These are phyloP conservation scores for Glossosoma conforme DNA, from an alignment of 1,140 invertebrate genomes.

Conservation along the genomic window DNA sequence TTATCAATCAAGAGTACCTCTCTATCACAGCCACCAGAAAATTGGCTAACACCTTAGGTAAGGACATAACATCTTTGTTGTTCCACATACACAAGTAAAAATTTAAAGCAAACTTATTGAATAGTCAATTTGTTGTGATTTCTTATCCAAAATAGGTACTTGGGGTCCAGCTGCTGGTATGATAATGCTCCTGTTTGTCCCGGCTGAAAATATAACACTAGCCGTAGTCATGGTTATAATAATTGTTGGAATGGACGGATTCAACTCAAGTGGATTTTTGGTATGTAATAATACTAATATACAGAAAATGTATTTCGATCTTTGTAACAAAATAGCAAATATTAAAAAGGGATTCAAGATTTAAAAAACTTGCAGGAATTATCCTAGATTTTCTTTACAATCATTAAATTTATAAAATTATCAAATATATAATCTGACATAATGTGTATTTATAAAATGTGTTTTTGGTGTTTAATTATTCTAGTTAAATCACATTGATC, in stretches of 20 bases:
- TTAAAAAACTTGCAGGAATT: too few relatives aligned
- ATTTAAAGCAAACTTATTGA: too few relatives aligned
- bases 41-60: conserved; percentile 53
- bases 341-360: too few relatives aligned
- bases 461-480: too few relatives aligned
- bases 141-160: conserved; percentile 4
- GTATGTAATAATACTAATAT: conserved; percentile 4
- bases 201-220: conserved; percentile 6
- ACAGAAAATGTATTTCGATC: too few relatives aligned
- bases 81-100: too few relatives aligned
- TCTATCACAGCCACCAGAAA: conserved; percentile 50
- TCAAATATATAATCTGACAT: too few relatives aligned
- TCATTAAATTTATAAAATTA: too few relatives aligned
- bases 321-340: too few relatives aligned
- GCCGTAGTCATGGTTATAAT: conserved; percentile 4
- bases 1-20: conserved; percentile 45
- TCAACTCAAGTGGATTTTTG: conserved; percentile 9
- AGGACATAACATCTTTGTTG: too few relatives aligned
- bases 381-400: too few relatives aligned
- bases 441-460: too few relatives aligned
- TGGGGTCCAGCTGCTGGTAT: conserved; percentile 13
- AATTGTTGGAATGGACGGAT: conserved; percentile 6
- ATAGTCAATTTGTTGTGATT: background rate
- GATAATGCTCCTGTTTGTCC: conserved; percentile 8
- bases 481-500: conserved; percentile 62